These are phyloP conservation scores for Entelurus aequoreus DNA, from an alignment of 2,113 vertebrate species.

Conservation along the genomic window DNA sequence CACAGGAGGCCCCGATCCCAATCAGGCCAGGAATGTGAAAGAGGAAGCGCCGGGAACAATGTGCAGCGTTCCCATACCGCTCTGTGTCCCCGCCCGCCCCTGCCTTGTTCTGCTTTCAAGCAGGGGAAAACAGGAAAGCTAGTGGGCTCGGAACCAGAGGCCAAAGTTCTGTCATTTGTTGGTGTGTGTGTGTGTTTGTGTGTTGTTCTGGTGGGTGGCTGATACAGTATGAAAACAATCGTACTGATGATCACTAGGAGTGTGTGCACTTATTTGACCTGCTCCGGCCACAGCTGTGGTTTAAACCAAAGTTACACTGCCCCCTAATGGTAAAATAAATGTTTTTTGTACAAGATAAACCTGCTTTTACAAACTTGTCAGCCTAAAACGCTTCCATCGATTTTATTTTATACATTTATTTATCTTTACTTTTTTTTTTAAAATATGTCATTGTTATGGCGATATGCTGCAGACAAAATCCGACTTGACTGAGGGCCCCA, in stretches of 20 bases:
- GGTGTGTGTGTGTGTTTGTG: constrained; percentile 20
- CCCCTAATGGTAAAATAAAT: constrained; percentile 41
- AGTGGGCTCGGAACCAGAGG: constrained; percentile 35
- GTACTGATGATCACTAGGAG: constrained; percentile 11
- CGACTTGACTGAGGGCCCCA: no score
- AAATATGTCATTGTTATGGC: no score
- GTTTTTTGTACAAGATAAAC: not conserved
- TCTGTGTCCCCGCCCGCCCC: constrained; percentile 47
- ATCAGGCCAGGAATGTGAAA: constrained; percentile 75
- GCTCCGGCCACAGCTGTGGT: constrained; percentile 9
- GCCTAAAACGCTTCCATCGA: no score
- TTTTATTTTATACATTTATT: no score
- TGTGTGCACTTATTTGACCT: constrained; percentile 14
- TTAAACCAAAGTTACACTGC: constrained; percentile 42
- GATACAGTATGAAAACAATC: constrained; percentile 12
- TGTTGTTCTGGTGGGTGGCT: constrained; percentile 1
- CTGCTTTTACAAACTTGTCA: no score
- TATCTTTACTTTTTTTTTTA: no score
- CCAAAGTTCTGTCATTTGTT: constrained; percentile 25
- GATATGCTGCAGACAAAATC: no score
- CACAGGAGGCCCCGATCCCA: constrained; percentile 63
- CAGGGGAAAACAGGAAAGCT: constrained; percentile 69
- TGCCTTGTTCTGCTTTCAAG: constrained; percentile 48
- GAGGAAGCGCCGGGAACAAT: constrained; percentile 76
- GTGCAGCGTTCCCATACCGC: constrained; percentile 52